Base-by-base conservation (phyloP, 2,797 vertebrate genomes). In the Melanotaenia trifasciata region DNA sequence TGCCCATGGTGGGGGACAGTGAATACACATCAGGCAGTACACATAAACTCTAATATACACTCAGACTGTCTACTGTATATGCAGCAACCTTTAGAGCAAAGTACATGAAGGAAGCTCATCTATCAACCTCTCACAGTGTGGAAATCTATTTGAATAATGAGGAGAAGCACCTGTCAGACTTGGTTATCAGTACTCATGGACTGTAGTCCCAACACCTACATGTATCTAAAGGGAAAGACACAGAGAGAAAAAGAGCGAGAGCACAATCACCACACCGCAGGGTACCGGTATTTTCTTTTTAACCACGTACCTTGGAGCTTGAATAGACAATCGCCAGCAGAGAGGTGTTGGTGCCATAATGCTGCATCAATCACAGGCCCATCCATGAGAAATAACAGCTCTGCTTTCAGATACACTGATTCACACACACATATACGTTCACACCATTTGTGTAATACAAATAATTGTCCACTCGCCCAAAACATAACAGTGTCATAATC, bases 81-180 rank as follows among this genome's bases (percentile, higher is more conserved):
- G 35, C 64, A 70, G 67, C 9, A 38, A 70, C 72, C 70, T 74
- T 81, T 36, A 72, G 59, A 79, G 77, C 47, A 58, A 3, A 28
- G 68, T 75, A 78, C 64, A 47, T 56, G 24, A 70, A 70, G 67
- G 70, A 62, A 65, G 43, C 62, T 68, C 85, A 64, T 82, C 78
- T 64, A 64, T 74, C 35, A 61, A 70, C 38, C 28, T 78, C 74
- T 80, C 78, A 70, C 71, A 76, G 38, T 28, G 66, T 36, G 59
- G 78, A 82, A 91, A 84, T 87, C 84, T 63, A 89, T 90, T 90
- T 90, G 86, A 89, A 91, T 93, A 93, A 92, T 89, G 81, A 90
- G 84, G 85, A 92, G 84, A 89, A 92, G 85, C 87, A 93, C 68
- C 83, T 92, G 89, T 89, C 90, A 88, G 83, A 67, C 75, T 80